Evolutionary conservation across 2,797 vertebrate species (phyloP).

Genomic region (Syndactyla subalaris): DNA sequence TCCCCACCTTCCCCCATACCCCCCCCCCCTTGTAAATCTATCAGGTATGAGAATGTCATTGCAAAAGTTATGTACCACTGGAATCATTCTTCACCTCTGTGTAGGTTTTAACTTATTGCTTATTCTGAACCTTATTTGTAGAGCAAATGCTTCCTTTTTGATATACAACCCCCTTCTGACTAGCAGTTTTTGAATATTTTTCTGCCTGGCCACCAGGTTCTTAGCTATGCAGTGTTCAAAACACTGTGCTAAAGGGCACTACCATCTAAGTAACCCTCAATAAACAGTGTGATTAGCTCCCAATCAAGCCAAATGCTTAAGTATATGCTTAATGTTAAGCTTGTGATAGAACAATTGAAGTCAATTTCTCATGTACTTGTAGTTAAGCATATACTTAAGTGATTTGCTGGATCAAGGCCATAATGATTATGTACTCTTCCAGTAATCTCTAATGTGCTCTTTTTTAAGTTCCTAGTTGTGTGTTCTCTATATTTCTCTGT

Average conservation of each 20-base stretch:
- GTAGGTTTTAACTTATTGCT: background rate
- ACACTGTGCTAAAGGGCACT: constrained; percentile 3
- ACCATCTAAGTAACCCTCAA: constrained; percentile 21
- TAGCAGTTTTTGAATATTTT: background rate
- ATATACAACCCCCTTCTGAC: background rate
- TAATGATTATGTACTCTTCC: constrained; percentile 52
- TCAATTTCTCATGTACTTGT: constrained; percentile 39
- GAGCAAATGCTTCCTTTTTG: background rate
- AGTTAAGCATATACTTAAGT: constrained; percentile 54
- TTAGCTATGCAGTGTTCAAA: background rate
- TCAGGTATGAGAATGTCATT: background rate
- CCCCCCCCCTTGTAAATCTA: background rate
- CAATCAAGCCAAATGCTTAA: constrained; percentile 40
- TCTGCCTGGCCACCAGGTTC: background rate
- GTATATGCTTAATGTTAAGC: constrained; percentile 12
- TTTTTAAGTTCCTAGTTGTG: constrained; percentile 13
- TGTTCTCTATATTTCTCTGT: background rate
- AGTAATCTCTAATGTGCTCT: constrained; percentile 36
- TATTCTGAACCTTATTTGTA: background rate
- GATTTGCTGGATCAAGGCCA: constrained; percentile 62
- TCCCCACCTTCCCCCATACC: no score
- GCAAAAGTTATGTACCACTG: background rate
- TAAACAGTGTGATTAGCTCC: constrained; percentile 53
- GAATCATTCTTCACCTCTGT: background rate
- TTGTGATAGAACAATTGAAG: constrained; percentile 43